Base-by-base conservation (phyloP, 2,888 invertebrate genomes). In the Agapostemon virescens region DNA sequence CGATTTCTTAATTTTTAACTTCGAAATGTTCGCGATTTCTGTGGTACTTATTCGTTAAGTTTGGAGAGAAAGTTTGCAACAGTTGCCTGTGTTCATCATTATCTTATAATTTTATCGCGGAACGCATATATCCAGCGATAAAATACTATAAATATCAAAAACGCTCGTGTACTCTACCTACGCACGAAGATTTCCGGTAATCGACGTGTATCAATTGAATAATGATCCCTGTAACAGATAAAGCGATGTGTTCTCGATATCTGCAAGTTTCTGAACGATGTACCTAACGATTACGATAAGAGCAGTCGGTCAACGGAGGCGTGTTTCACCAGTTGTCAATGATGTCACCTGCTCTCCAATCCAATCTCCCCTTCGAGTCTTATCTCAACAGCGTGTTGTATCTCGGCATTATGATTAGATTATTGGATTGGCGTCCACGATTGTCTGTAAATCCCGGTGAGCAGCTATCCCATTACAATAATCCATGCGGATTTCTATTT, bases 311-410 rank as follows among this genome's bases (percentile, higher is more conserved):
- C 55, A 45, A 45, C 63, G 79, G 55, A 79, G 69, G 69, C 63
- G 81, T 45, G 74, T 81, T 80, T 80, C 81, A 68, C 74, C 70
- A 61, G 36, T 42, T 70, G 63, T 13, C 61, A 55, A 68, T 81
- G 74, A 70, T 80, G 61, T 69, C 79, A 79, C 72, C 52, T 23
- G 15, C 11, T 33, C 52, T 68, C 26, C 36, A 69, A 79, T 72
- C 64, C 67, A 69, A 75, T 79, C 79, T 42, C 61, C 36, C 13
- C 38, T 40, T 30, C 38, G 40, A 69, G 69, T 42, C 42, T 52
- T 68, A 71, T 68, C 61, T 49, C 33, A 40, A 63, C 70, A 40
- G 67, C 63, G 38, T 66, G 79, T 64, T 72, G 49, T 79, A 79
- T 68, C 38, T 30, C 55, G 64, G 33, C 23, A 61, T 76, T 69